These are phyloP conservation scores for Nomia melanderi DNA, from an alignment of 1,140 invertebrate species.

Conservation along the genomic window DNA sequence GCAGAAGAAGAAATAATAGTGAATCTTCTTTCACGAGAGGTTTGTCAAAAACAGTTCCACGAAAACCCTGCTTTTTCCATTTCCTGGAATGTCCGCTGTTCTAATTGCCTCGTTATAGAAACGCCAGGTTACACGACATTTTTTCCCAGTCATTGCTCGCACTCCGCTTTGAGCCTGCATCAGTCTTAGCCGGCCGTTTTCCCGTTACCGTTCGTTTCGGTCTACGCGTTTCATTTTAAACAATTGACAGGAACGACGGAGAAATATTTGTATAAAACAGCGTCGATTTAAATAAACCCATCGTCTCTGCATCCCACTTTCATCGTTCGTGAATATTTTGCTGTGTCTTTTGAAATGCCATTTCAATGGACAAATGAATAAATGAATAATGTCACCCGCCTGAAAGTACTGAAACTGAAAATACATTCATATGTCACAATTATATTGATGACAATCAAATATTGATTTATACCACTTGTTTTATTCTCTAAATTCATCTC, in stretches of 20 bases:
- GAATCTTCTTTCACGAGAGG: background rate
- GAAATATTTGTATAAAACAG: background rate
- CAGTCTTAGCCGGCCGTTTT: background rate
- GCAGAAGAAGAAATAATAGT: background rate
- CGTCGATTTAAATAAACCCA: no score
- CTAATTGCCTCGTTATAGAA: background rate
- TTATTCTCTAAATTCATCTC: no score
- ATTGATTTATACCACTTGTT: no score
- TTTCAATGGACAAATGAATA: no score
- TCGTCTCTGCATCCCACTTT: no score
- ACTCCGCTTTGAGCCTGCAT: background rate
- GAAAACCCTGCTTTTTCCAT: background rate
- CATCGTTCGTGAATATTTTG: no score
- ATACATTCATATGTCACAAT: no score
- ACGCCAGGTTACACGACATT: background rate
- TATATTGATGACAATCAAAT: no score
- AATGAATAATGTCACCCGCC: no score
- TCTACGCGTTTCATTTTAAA: background rate
- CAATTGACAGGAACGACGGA: background rate
- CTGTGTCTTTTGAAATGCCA: no score
- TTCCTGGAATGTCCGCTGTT: background rate
- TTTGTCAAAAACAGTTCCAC: background rate
- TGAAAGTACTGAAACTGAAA: no score
- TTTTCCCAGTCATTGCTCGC: background rate
- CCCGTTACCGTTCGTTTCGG: background rate